Percentiles rank a stretch among this genome's conserved stretches.
Conservation (phyloP, 2,113 vertebrate species). For the Muntiacus muntjak region DNA sequence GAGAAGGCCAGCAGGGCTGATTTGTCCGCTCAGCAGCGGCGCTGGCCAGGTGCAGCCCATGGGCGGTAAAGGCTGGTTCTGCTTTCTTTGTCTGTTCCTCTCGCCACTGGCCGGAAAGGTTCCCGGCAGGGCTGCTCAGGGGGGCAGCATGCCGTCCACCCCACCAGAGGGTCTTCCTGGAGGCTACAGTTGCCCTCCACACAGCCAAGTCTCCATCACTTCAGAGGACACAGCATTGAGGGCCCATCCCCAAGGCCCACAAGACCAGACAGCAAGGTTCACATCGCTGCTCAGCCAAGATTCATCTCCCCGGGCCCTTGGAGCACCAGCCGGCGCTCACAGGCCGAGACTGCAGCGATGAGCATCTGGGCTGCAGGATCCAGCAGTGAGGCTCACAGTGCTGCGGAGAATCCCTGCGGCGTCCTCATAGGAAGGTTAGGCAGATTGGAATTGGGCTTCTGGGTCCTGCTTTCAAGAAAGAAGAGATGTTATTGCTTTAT, state of each 20-base stretch:
- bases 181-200: not conserved
- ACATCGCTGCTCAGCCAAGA: not conserved
- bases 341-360: fast-evolving
- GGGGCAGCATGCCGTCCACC: not conserved
- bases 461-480: not conserved
- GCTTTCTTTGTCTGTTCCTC: not conserved
- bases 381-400: not conserved
- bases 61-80: not conserved
- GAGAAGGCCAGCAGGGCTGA: not conserved
- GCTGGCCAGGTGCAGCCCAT: not conserved
- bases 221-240: not conserved
- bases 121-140: not conserved
- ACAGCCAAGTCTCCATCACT: not conserved
- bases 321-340: not conserved
- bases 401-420: not conserved
- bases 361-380: not conserved
- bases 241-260: not conserved
- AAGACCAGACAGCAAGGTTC: not conserved
- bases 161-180: not conserved
- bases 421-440: not conserved
- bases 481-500: not conserved
- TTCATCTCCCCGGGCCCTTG: not conserved
- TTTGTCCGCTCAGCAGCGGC: not conserved
- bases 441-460: not conserved
- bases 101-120: not conserved